Percentiles rank a stretch among this genome's conserved stretches.
Evolutionary conservation across 2,113 vertebrate genomes (phyloP).

Genomic region (Pantherophis guttatus): DNA sequence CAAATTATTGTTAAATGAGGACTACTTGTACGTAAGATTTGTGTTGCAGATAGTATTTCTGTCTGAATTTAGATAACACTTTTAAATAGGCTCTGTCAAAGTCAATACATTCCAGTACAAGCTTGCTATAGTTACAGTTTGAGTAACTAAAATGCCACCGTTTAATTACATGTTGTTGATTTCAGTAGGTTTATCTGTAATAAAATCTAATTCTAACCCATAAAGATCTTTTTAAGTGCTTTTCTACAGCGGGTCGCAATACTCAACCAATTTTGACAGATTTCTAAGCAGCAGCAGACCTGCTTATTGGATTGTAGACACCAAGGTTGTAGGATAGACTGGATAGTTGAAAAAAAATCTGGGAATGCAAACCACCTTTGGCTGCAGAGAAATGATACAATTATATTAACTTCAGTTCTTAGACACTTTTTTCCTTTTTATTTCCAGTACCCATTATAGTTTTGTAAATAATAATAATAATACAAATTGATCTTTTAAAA

Average conservation of each 20-base stretch:
- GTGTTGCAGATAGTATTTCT: not conserved
- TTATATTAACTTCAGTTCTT: not conserved
- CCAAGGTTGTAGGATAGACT: not conserved
- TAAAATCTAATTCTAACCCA: not conserved
- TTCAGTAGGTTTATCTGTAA: not conserved
- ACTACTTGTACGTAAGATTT: not conserved
- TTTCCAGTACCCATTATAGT: not conserved
- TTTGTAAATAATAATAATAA: not conserved
- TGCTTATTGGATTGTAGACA: not conserved
- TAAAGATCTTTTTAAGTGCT: not conserved
- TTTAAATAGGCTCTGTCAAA: constrained; percentile 42
- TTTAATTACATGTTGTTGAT: not conserved
- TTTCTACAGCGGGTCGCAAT: not conserved
- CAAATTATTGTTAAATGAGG: not conserved
- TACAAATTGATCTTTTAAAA: not conserved
- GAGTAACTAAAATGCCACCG: not conserved
- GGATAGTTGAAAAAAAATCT: not conserved
- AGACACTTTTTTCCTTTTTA: not conserved
- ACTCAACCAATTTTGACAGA: not conserved
- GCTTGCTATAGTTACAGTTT: not conserved
- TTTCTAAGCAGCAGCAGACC: not conserved
- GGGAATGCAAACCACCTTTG: not conserved
- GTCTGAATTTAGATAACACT: constrained; percentile 20
- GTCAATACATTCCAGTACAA: constrained; percentile 17
- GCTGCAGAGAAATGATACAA: not conserved